These are phyloP conservation scores for Danio rerio DNA, from an alignment of 2,113 vertebrate genomes.

Conservation along the genomic window DNA sequence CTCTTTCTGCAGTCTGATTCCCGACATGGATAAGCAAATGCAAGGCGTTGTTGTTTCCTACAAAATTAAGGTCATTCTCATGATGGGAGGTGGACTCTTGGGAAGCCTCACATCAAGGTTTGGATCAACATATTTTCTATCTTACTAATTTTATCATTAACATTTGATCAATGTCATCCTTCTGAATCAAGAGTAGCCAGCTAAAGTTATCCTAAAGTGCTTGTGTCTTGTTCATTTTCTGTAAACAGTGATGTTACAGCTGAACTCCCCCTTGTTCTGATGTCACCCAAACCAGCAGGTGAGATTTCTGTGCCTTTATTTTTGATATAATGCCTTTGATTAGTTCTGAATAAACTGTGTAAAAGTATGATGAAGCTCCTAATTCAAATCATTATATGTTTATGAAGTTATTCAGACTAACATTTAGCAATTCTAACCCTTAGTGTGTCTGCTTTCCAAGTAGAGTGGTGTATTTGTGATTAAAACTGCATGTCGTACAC, in stretches of 20 bases:
- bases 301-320: slow-evolving; percentile 18
- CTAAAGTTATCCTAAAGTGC: no score
- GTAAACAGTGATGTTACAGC: slow-evolving; percentile 79
- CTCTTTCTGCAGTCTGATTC: slow-evolving; percentile 75
- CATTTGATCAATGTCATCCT: not conserved
- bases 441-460: not conserved
- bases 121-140: slow-evolving; percentile 42
- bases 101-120: slow-evolving; percentile 87
- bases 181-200: no score
- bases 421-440: no score
- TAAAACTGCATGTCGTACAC: not conserved
- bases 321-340: no score
- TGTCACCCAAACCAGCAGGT: slow-evolving; percentile 87
- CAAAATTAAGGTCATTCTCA: slow-evolving; percentile 86
- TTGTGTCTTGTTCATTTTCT: slow-evolving; percentile 13
- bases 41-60: slow-evolving; percentile 88
- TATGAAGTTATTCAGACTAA: no score
- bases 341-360: no score
- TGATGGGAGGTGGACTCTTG: slow-evolving; percentile 84
- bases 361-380: no score
- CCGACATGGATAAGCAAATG: slow-evolving; percentile 83
- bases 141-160: not conserved
- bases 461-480: not conserved
- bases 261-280: slow-evolving; percentile 85
- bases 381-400: no score